Conservation (phyloP, 30 jellyfish, hydroid and myxozoan genomes). For the Haliclystus octoradiatus region DNA sequence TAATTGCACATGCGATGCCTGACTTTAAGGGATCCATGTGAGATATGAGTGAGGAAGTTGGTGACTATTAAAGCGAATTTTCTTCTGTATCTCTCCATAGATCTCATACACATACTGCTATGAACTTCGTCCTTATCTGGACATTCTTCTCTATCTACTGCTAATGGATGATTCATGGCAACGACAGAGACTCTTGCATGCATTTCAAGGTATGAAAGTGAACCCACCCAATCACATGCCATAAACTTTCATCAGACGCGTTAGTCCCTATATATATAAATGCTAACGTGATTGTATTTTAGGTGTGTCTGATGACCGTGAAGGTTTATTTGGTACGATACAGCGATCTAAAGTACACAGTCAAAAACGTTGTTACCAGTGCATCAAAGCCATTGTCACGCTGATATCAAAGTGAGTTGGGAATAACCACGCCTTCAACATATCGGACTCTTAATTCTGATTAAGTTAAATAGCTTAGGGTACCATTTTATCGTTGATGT, state of each 20-base stretch:
- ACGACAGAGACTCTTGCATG: slow-evolving; percentile 64
- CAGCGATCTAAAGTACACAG: slow-evolving; percentile 95
- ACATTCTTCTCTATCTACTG: slow-evolving; percentile 70
- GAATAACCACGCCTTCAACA: too few species aligned
- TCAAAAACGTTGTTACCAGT: slow-evolving; percentile 91
- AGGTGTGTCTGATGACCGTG: slow-evolving; percentile 98
- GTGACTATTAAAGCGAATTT: too few species aligned
- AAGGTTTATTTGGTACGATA: slow-evolving; percentile 86
- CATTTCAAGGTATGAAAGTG: slow-evolving; percentile 54
- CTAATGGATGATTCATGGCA: slow-evolving; percentile 98
- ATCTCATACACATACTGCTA: slow-evolving; percentile 88
- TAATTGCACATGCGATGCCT: too few species aligned
- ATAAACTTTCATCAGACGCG: too few species aligned
- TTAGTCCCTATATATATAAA: background rate
- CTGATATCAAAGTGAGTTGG: slow-evolving; percentile 67
- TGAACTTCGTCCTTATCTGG: slow-evolving; percentile 88
- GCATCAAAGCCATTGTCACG: slow-evolving; percentile 88
- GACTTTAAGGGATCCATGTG: too few species aligned
- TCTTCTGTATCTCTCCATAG: too few species aligned
- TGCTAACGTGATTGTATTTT: background rate
- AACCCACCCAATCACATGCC: background rate
- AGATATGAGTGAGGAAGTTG: too few species aligned
- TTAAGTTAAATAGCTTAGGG: too few species aligned
- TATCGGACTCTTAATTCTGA: too few species aligned
- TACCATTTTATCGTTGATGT: too few species aligned